These are phyloP conservation scores for Saccopteryx bilineata DNA, from an alignment of 2,113 vertebrate species.

Conservation along the genomic window DNA sequence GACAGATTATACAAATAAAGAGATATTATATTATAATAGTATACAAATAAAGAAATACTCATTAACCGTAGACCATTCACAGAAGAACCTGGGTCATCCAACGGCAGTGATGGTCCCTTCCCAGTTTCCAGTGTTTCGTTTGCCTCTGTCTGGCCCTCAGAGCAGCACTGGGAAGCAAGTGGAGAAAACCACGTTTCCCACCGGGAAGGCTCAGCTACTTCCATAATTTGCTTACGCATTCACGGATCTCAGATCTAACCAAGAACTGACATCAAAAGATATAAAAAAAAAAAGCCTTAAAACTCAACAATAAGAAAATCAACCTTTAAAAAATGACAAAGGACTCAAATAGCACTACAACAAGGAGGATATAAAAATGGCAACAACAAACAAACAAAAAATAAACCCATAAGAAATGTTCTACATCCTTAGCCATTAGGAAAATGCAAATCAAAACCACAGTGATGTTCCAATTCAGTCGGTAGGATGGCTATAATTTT, in stretches of 20 bases:
- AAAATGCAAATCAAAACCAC: not conserved
- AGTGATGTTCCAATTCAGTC: not conserved
- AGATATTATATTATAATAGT: not conserved
- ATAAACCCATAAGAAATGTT: not conserved
- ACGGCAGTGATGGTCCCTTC: not conserved
- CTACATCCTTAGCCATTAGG: not conserved
- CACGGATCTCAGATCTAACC: not conserved
- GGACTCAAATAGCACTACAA: not conserved
- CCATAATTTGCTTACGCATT: not conserved
- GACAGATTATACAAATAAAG: not conserved
- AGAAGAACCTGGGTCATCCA: not conserved
- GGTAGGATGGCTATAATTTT: not conserved
- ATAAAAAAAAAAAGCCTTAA: conserved; percentile 29
- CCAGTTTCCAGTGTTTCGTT: not conserved
- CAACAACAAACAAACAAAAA: not conserved
- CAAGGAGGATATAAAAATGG: not conserved
- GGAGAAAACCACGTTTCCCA: not conserved
- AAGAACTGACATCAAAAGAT: not conserved
- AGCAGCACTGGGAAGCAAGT: not conserved
- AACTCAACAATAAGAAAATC: not conserved
- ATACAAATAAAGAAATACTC: not conserved
- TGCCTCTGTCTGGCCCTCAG: not conserved
- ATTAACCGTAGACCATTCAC: not conserved
- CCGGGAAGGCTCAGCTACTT: not conserved
- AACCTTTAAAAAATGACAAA: not conserved